Percentiles rank a stretch among this genome's conserved stretches.
Evolutionary conservation across 2,113 vertebrate species (phyloP).

Genomic region (Ascaphus truei): DNA sequence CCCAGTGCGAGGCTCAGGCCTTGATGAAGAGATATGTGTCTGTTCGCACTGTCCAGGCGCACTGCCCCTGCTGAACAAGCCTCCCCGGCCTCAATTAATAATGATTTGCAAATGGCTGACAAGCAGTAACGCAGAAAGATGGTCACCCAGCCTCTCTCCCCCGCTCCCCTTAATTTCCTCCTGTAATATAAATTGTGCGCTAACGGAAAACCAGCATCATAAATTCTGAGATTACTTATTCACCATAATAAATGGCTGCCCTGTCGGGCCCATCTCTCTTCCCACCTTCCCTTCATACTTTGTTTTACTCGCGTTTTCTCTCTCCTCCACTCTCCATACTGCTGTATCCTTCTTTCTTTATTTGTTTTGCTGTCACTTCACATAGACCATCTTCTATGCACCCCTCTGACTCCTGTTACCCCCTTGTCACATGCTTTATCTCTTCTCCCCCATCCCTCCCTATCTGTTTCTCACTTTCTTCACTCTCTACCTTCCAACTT

Average conservation of each 20-base stretch:
- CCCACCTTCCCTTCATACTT: conserved; percentile 29
- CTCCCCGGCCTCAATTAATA: conserved; percentile 84
- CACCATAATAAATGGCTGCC: conserved; percentile 69
- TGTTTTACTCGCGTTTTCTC: not conserved
- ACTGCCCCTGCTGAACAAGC: conserved; percentile 65
- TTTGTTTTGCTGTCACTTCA: conserved; percentile 7
- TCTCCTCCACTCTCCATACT: conserved; percentile 39
- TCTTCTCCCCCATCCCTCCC: too few relatives aligned
- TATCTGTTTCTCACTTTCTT: not conserved
- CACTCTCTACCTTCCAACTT: not conserved
- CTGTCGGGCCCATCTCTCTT: conserved; percentile 43
- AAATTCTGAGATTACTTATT: conserved; percentile 84
- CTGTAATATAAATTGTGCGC: conserved; percentile 73
- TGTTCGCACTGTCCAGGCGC: conserved; percentile 67
- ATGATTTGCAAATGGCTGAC: conserved; percentile 93
- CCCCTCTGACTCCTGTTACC: not conserved
- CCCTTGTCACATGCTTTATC: too few relatives aligned
- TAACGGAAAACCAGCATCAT: conserved; percentile 72
- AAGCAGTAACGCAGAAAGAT: conserved; percentile 85
- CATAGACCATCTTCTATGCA: not conserved
- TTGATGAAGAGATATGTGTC: conserved; percentile 98
- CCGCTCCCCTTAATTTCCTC: conserved; percentile 77
- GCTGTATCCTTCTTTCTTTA: not conserved
- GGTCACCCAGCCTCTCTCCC: conserved; percentile 66
- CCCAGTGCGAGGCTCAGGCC: conserved; percentile 80